phyloP scores from a whole-genome alignment of 1,140 invertebrate genomes.

The Drosophila biarmipes region DNA sequence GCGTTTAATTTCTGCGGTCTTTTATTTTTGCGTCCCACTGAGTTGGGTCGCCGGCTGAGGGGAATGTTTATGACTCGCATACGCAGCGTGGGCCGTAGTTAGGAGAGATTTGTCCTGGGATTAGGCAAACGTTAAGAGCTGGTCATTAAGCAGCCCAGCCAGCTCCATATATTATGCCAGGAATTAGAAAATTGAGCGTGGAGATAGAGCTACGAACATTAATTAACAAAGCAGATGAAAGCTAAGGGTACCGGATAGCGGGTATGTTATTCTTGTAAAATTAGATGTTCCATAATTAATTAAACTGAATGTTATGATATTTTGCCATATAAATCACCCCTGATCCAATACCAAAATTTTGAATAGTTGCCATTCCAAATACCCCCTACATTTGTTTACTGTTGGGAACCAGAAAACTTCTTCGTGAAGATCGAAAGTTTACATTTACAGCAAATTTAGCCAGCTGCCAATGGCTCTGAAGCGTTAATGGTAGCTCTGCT shows the following conservation, averaged over 20 bases:
- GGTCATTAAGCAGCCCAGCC: conserved; percentile 67
- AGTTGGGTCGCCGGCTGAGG: conserved; percentile 20
- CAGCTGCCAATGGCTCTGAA: conserved; percentile 63
- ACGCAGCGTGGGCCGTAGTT: conserved; percentile 56
- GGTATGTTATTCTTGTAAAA: background rate
- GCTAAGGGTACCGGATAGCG: background rate
- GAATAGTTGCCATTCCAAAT: too few relatives aligned
- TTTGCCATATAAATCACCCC: too few relatives aligned
- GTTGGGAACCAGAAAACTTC: conserved; percentile 1
- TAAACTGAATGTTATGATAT: too few relatives aligned
- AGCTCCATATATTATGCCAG: conserved; percentile 26
- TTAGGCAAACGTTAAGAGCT: conserved; percentile 65
- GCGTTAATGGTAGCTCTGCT: conserved; percentile 61
- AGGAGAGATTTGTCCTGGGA: conserved; percentile 70
- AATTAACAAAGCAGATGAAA: conserved; percentile 38
- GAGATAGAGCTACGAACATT: conserved; percentile 21
- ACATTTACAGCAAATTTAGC: conserved; percentile 55
- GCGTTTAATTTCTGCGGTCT: conserved; percentile 75
- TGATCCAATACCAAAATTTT: too few relatives aligned
- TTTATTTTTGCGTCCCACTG: conserved; percentile 23
- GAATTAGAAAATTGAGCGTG: conserved; percentile 29
- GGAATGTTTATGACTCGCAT: conserved; percentile 70
- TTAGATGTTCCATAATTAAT: too few relatives aligned
- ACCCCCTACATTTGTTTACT: background rate
- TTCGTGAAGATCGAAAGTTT: conserved; percentile 22